A percentile compares a stretch with the other conserved stretches of the same genome.
phyloP scores from a whole-genome alignment of 2,888 invertebrate species.

The Ischnura elegans region DNA sequence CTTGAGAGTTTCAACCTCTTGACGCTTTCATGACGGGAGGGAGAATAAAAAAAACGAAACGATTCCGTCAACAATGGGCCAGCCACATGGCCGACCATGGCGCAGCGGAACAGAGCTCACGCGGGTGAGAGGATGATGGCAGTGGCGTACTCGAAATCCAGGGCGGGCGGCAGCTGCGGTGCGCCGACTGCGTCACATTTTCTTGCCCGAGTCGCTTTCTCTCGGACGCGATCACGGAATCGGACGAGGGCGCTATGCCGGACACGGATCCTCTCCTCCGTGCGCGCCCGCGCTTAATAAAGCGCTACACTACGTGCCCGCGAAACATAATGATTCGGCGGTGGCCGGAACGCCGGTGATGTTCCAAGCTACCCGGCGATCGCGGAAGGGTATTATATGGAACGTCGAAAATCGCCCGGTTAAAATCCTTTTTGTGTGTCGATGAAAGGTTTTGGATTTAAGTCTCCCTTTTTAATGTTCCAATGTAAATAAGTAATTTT shows the following conservation, averaged over 20 bases:
- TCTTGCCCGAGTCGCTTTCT: background rate
- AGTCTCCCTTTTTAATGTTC: too few species aligned
- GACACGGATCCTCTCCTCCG: background rate
- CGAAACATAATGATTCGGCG: background rate
- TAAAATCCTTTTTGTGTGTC: too few species aligned
- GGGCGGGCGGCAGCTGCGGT: conserved; percentile 23
- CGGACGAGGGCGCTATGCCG: background rate
- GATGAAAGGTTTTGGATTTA: too few species aligned
- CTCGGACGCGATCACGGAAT: conserved; percentile 5
- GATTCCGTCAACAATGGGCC: background rate
- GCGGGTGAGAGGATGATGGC: background rate
- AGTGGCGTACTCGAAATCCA: background rate
- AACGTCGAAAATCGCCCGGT: background rate
- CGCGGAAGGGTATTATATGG: background rate
- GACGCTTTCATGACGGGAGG: background rate
- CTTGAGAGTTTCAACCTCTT: background rate
- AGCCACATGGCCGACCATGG: background rate
- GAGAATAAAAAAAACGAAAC: background rate
- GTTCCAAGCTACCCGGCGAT: background rate
- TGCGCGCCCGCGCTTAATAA: background rate
- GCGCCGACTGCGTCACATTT: background rate
- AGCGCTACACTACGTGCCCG: background rate
- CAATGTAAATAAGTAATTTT: too few species aligned
- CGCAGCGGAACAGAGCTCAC: background rate
- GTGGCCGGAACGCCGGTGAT: background rate